Evolutionary conservation across 1,140 invertebrate species (phyloP), one percentile per base, ranked within the genome.

Genomic region (Apocrypta bakeri): DNA sequence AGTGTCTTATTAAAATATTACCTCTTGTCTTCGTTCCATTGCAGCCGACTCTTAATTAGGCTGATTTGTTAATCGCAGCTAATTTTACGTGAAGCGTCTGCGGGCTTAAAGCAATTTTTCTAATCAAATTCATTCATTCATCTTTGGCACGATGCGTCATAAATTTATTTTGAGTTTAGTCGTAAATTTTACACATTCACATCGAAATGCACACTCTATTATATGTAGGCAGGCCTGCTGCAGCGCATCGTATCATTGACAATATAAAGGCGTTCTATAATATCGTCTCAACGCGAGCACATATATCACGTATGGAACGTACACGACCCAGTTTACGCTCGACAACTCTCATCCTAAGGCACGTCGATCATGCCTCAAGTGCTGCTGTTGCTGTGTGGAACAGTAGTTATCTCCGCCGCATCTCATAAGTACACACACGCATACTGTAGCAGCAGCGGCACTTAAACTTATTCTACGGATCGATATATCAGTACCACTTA

Each of bases 261-360:
- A 73, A 73, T 48, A 17, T 17, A 73, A 42, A 73, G n/a, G 40
- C 71, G 17, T 27, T 48, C 37, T n/a, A n/a, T 56, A 56, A 56
- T 56, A n/a, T n/a, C 48, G 14, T 56, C 48, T 4, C 2, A 37
- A 56, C 21, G 48, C n/a, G n/a, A n/a, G n/a, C 21, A 56, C 21
- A 56, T 17, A n/a, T n/a, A 48, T 17, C 42, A 48, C 12, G 12
- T 48, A 4, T n/a, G n/a, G n/a, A n/a, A n/a, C 42, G 21, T 48
- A 56, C 48, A 21, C 48, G 48, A 56, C 48, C 48, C 11, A 56
- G 48, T 56, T 56, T 17, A 21, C 48, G 48, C 48, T 56, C 48
- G 17, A 56, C 48, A 21, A 56, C 48, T 56, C 48, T 56, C 48
- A n/a, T 56, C 21, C 21, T 56, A n/a, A 56, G 48, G 48, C 48